A percentile compares a stretch with the other conserved stretches of the same genome.
Conservation (phyloP, 1,140 invertebrate species). For the Ips nitidus region DNA sequence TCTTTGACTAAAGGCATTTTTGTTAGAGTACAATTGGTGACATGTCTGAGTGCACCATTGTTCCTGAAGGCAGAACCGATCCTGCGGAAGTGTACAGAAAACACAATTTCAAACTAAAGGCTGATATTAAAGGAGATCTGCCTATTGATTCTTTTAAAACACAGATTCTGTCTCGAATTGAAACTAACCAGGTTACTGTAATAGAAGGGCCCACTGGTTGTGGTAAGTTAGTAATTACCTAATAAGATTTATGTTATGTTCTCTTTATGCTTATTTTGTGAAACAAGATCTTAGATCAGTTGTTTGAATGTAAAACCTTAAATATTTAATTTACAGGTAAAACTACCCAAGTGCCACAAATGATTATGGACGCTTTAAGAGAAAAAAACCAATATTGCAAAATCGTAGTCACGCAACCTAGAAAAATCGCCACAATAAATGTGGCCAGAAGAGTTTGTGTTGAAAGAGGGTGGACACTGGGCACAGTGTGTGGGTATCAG, state of each 20-base stretch:
- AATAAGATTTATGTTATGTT: too few relatives aligned
- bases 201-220: slow-evolving; percentile 88
- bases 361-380: slow-evolving; percentile 75
- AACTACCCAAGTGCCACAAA: slow-evolving; percentile 86
- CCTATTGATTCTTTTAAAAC: slow-evolving; percentile 40
- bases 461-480: slow-evolving; percentile 78
- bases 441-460: slow-evolving; percentile 81
- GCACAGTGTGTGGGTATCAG: slow-evolving; percentile 85
- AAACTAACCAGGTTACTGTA: slow-evolving; percentile 59
- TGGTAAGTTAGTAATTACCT: slow-evolving; percentile 42
- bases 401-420: slow-evolving; percentile 88
- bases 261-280: too few relatives aligned
- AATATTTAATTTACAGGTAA: slow-evolving; percentile 50
- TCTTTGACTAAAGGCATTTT: slow-evolving; percentile 8
- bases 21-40: slow-evolving; percentile 15
- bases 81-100: slow-evolving; percentile 30
- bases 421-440: slow-evolving; percentile 86
- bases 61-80: slow-evolving; percentile 18
- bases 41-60: slow-evolving; percentile 26
- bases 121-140: slow-evolving; percentile 36
- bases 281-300: too few relatives aligned
- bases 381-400: slow-evolving; percentile 61
- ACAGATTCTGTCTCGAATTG: slow-evolving; percentile 30
- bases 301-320: neutral
- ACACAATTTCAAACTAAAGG: slow-evolving; percentile 40